phyloP scores from a whole-genome alignment of 2,888 invertebrate genomes.

The Pyralis farinalis region DNA sequence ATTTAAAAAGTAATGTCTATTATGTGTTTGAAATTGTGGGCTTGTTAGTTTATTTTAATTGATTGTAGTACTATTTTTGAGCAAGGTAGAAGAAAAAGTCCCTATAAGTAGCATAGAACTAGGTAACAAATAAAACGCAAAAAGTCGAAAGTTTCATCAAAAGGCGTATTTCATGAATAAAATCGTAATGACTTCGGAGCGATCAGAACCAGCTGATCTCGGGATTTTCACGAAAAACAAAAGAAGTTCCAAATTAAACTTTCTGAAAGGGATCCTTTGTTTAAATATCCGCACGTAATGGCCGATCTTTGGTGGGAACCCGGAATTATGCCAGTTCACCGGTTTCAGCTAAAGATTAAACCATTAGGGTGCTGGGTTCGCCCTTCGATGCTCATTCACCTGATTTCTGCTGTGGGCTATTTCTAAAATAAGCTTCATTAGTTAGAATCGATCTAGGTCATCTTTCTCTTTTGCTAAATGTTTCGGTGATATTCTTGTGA shows the following conservation, averaged over 20 bases:
- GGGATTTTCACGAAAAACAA: conserved; percentile 28
- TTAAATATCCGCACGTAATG: conserved; percentile 33
- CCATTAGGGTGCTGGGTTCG: conserved; percentile 33
- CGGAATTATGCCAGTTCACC: conserved; percentile 47
- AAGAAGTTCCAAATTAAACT: conserved; percentile 42
- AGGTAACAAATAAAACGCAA: too few relatives aligned
- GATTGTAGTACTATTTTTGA: too few relatives aligned
- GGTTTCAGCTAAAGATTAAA: conserved; percentile 51
- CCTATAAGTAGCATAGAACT: too few relatives aligned
- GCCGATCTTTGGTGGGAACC: conserved; percentile 36
- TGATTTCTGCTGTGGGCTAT: conserved; percentile 6
- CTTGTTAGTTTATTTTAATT: too few relatives aligned
- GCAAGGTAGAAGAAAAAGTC: too few relatives aligned
- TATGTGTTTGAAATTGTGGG: too few relatives aligned
- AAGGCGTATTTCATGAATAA: conserved; percentile 1
- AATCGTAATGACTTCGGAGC: conserved; percentile 4
- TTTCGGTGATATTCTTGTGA: too few relatives aligned
- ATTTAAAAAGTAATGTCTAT: too few relatives aligned
- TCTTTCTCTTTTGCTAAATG: too few relatives aligned
- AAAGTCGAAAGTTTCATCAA: neutral
- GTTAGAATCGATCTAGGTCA: too few relatives aligned
- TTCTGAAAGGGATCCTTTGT: conserved; percentile 37
- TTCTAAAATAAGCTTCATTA: too few relatives aligned
- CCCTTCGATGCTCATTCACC: conserved; percentile 23
- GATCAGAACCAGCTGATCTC: conserved; percentile 13